Base-by-base conservation (phyloP, 2,797 vertebrate genomes). In the Morus bassanus region DNA sequence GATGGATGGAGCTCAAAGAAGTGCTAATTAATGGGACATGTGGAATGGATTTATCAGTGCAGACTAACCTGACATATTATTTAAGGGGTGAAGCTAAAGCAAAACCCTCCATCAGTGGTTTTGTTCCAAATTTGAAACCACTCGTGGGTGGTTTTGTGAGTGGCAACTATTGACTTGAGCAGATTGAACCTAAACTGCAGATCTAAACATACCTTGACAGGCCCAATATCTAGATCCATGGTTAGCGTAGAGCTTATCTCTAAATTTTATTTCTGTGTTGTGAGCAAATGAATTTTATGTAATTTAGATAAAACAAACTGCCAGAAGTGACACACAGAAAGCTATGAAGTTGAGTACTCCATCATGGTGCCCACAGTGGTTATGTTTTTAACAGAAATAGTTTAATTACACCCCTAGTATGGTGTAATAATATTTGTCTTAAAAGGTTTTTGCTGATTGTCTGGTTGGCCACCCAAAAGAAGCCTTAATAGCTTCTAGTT, bases 401-500 rank as follows among this genome's bases (percentile, higher is more conserved):
- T 75, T 95, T 93, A 86, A 95, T 95, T 95, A 76, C 54, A 50
- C 56, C 68, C 73, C 43, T 75, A 67, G 33, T 63, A 53, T 69
- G 70, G 28, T 39, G 28, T 45, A 51, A 65, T 67, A 81, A 48
- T 69, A 88, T 59, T 84, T 65, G 22, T 86, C 54, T 84, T 65
- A 45, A 50, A 74, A 85, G 60, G 5, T 30, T 93, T 95, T 88
- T 86, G 63, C 83, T 74, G 79, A 10, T 53, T 91, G 39, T 51
- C 65, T 95, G 54, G 4, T 69, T 93, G 92, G 85, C 76, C 82
- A 84, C 61, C 43, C 57, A 21, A 70, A 93, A 81, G 59, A 85
- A 88, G 85, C 67, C 56, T 80, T 82, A 63, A 76, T 77, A 95
- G 63, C 69, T 89, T 79, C 61, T 78, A 59, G 85, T 93, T 94